A percentile compares a stretch with the other conserved stretches of the same genome.
These are phyloP conservation scores for Eupsilia transversa DNA, from an alignment of 2,888 invertebrate species.

Conservation along the genomic window DNA sequence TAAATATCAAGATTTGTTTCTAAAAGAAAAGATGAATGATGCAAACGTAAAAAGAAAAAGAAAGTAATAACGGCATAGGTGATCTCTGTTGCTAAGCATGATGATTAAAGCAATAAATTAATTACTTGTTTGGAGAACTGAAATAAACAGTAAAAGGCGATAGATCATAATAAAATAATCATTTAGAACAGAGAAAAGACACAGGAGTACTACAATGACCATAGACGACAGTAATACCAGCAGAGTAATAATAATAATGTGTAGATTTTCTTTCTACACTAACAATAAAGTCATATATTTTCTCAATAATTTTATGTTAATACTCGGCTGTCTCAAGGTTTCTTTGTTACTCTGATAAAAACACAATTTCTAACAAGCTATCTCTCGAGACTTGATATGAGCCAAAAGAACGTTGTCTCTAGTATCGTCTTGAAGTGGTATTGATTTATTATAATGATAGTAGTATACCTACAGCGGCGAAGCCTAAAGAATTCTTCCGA, in stretches of 20 bases:
- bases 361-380: conserved; percentile 3
- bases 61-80: not conserved
- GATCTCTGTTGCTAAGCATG: not conserved
- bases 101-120: not conserved
- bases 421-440: not conserved
- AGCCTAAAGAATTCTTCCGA: not conserved
- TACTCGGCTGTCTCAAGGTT: not conserved
- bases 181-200: not conserved
- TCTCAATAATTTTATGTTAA: not conserved
- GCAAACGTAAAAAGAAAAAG: no score
- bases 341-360: not conserved
- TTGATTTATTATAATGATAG: not conserved
- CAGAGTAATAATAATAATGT: not conserved
- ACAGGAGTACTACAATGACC: not conserved
- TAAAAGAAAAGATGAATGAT: not conserved
- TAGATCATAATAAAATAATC: not conserved
- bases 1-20: not conserved
- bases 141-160: not conserved
- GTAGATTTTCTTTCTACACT: not conserved
- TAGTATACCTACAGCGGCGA: not conserved
- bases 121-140: not conserved
- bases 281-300: not conserved
- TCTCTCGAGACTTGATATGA: not conserved
- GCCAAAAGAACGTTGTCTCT: conserved; percentile 1
- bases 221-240: not conserved